Percentiles rank a stretch among this genome's conserved stretches.
phyloP scores from a whole-genome alignment of 1,140 invertebrate genomes.

The Procambarus clarkii region DNA sequence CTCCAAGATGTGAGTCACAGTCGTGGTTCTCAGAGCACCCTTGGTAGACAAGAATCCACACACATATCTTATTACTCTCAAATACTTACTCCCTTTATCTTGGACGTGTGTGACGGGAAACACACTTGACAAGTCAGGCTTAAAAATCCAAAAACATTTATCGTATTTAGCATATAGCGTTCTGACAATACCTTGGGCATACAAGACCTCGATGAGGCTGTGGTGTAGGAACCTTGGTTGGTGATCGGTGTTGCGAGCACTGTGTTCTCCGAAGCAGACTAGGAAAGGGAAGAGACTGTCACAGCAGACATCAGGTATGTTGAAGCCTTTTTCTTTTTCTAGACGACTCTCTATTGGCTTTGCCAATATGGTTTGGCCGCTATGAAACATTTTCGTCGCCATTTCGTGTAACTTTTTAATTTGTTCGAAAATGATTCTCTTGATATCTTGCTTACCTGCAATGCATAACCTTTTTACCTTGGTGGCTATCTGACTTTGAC shows the following conservation, averaged over 20 bases:
- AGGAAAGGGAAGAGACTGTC: conserved; percentile 25
- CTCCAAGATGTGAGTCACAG: neutral
- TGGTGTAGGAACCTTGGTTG: conserved; percentile 22
- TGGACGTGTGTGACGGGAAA: neutral
- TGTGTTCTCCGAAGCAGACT: neutral
- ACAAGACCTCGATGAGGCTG: conserved; percentile 11
- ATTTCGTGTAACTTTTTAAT: neutral
- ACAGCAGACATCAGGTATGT: neutral
- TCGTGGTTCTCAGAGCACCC: too few relatives aligned
- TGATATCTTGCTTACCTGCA: neutral
- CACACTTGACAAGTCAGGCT: neutral
- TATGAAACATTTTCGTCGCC: neutral
- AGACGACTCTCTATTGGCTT: neutral
- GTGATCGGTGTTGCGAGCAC: neutral
- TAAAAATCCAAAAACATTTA: neutral
- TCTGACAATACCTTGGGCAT: neutral
- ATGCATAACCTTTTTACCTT: neutral
- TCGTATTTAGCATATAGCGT: neutral
- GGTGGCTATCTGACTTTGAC: neutral
- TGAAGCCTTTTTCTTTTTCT: neutral
- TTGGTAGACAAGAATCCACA: neutral
- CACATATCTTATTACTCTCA: conserved; percentile 11
- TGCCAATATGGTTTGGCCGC: neutral
- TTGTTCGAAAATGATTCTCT: neutral
- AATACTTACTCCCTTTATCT: conserved; percentile 9